Evolutionary conservation across 1,140 invertebrate species (phyloP).

Genomic region (Medauroidea extradentata): DNA sequence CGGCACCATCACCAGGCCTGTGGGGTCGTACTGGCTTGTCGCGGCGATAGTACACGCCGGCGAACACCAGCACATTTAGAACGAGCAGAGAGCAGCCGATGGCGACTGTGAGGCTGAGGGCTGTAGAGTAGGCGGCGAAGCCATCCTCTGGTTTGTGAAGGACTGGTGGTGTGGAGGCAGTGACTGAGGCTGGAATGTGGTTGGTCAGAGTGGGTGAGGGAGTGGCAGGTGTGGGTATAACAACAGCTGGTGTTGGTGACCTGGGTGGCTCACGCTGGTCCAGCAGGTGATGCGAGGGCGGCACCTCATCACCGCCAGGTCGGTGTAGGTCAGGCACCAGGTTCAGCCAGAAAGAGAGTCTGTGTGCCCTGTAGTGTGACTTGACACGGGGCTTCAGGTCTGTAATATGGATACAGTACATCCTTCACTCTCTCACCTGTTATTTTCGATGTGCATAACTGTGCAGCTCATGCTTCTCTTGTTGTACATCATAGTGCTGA

Average conservation of each 20-base stretch:
- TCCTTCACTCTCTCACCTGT: no score
- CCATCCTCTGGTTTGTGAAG: constrained; percentile 60
- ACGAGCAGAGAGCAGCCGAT: constrained; percentile 88
- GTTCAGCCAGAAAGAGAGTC: constrained; percentile 94
- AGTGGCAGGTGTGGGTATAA: constrained; percentile 29
- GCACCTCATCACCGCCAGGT: constrained; percentile 79
- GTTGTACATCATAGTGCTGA: background rate
- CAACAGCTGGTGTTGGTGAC: constrained; percentile 28
- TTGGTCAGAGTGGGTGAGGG: constrained; percentile 41
- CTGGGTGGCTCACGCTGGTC: constrained; percentile 58
- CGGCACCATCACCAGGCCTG: constrained; percentile 18
- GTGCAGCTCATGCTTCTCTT: background rate
- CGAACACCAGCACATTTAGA: constrained; percentile 88
- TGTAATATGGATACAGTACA: constrained; percentile 44
- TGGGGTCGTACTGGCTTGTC: constrained; percentile 68
- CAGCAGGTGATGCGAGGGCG: constrained; percentile 79
- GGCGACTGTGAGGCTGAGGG: constrained; percentile 87
- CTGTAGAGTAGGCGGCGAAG: constrained; percentile 82
- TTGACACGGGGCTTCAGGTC: constrained; percentile 84
- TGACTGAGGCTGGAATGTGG: constrained; percentile 42
- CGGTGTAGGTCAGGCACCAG: constrained; percentile 91
- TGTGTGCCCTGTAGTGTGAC: constrained; percentile 90
- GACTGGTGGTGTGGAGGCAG: constrained; percentile 22
- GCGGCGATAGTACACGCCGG: constrained; percentile 88
- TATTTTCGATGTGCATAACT: no score